These are phyloP conservation scores for Epinephelus awoara DNA, from an alignment of 2,797 vertebrate genomes.

Conservation along the genomic window DNA sequence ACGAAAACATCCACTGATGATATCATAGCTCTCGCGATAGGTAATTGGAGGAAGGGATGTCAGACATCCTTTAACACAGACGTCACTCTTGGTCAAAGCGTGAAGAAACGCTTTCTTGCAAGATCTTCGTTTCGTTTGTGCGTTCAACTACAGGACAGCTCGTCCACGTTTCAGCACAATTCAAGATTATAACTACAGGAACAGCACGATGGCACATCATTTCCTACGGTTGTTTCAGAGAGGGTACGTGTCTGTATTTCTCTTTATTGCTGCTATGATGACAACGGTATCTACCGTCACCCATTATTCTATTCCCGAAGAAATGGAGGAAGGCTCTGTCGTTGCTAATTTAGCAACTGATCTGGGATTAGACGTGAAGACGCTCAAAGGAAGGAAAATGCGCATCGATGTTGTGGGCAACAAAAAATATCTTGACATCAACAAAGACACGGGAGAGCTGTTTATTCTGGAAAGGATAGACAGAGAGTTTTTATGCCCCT, in stretches of 20 bases:
- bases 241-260: conserved; percentile 41
- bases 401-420: conserved; percentile 76
- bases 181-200: neutral
- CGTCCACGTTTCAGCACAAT: neutral
- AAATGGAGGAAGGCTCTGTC: conserved; percentile 82
- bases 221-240: neutral
- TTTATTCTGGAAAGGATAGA: conserved; percentile 75
- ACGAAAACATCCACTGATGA: conserved; percentile 45
- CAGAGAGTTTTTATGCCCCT: conserved; percentile 66
- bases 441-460: conserved; percentile 77
- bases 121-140: neutral
- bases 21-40: conserved; percentile 27
- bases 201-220: conserved; percentile 2
- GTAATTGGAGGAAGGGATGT: conserved; percentile 18
- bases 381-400: conserved; percentile 66
- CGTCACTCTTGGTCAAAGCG: neutral
- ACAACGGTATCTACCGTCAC: conserved; percentile 57
- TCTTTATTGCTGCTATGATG: conserved; percentile 36
- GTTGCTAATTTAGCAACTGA: conserved; percentile 84
- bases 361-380: conserved; percentile 75
- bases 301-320: conserved; percentile 84
- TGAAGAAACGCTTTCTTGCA: neutral
- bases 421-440: conserved; percentile 79
- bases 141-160: neutral
- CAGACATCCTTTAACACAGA: neutral